Evolutionary conservation across 2,888 invertebrate species (phyloP).

Genomic region (Belgica antarctica): DNA sequence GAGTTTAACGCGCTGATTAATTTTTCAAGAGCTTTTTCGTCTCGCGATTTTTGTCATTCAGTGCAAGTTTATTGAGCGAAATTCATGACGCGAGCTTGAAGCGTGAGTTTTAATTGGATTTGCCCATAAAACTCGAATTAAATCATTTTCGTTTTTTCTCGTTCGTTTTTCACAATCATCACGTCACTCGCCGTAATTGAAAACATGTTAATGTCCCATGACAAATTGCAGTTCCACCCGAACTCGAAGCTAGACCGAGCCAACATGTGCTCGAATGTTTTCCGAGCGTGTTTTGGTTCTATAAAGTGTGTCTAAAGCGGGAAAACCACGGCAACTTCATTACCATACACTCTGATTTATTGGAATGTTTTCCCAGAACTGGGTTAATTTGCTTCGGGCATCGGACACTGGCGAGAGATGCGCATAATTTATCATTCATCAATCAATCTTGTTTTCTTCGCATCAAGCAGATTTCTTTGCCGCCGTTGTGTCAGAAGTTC

Average conservation of each 20-base stretch:
- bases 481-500: neutral
- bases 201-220: conserved; percentile 31
- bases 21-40: too few species aligned
- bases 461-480: conserved; percentile 1
- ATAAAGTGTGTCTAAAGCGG: neutral
- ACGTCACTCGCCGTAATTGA: conserved; percentile 18
- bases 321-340: neutral
- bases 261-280: conserved; percentile 17
- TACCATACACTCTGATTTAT: conserved; percentile 6
- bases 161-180: conserved; percentile 28
- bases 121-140: neutral
- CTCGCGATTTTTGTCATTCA: neutral
- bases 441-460: conserved; percentile 12
- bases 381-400: neutral
- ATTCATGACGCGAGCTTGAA: neutral
- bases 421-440: neutral
- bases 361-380: neutral
- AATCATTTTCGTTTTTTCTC: conserved; percentile 5
- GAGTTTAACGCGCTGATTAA: too few species aligned
- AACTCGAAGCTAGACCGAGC: neutral
- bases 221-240: conserved; percentile 5
- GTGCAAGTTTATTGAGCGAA: neutral
- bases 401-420: neutral
- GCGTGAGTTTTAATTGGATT: neutral
- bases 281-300: neutral